Evolutionary conservation across 35 echinoderm and acorn worm genomes (phyloP).

Genomic region (Patiria miniata): DNA sequence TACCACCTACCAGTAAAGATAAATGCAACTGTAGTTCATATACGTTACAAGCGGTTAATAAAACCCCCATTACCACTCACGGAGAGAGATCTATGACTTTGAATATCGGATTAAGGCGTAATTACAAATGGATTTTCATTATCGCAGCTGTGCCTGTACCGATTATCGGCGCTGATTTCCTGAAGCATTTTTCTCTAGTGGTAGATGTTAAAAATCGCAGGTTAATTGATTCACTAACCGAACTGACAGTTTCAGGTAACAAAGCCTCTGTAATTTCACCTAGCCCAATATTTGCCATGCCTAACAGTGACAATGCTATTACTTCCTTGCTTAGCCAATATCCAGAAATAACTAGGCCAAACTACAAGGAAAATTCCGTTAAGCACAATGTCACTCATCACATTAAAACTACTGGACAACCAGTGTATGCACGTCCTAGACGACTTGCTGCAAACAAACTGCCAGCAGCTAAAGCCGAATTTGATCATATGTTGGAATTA

Average conservation of each 20-base stretch:
- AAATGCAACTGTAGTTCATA: no score
- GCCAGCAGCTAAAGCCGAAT: slow-evolving; percentile 19
- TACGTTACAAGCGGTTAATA: no score
- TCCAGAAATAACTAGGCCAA: no score
- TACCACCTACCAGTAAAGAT: no score
- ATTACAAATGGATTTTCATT: no score
- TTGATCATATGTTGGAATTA: no score
- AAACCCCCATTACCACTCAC: no score
- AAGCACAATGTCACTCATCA: slow-evolving; percentile 27
- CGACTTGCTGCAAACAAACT: slow-evolving; percentile 40
- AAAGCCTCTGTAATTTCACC: no score
- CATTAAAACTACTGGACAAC: slow-evolving; percentile 12
- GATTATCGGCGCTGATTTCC: no score
- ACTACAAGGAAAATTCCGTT: neutral
- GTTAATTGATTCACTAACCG: neutral
- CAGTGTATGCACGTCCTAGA: slow-evolving; percentile 5
- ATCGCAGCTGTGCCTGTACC: no score
- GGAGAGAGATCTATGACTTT: neutral
- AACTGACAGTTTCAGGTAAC: no score
- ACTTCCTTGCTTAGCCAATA: neutral
- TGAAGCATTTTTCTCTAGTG: neutral
- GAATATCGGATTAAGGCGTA: no score
- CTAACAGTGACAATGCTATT: neutral
- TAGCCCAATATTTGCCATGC: neutral
- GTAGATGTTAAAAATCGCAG: neutral